Evolutionary conservation across 2,888 invertebrate species (phyloP).

Genomic region (Himalopsyche kuldschensis): DNA sequence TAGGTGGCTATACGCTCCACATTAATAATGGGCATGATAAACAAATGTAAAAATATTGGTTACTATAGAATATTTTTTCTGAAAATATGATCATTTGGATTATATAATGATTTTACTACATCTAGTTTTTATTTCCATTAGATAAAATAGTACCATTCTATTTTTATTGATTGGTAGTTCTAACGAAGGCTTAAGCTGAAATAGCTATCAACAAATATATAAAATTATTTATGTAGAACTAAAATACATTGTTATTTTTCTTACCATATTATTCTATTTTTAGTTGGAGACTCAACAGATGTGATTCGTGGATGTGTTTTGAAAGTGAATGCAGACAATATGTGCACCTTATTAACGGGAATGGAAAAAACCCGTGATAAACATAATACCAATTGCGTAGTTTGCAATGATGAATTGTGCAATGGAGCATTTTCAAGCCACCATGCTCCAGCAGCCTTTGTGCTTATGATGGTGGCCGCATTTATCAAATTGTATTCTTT

Average conservation of each 20-base stretch:
- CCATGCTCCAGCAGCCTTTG: not conserved
- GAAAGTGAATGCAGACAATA: constrained; percentile 50
- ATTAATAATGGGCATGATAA: too few species aligned
- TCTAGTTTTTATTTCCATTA: too few species aligned
- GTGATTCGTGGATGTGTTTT: constrained; percentile 53
- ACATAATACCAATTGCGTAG: constrained; percentile 54
- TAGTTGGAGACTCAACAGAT: constrained; percentile 53
- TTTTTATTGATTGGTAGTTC: too few species aligned
- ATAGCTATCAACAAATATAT: too few species aligned
- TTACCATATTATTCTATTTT: not conserved
- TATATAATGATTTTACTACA: too few species aligned
- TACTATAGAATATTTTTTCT: too few species aligned
- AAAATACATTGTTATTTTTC: too few species aligned
- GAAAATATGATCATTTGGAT: too few species aligned
- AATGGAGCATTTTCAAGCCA: constrained; percentile 44
- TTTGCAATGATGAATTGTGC: constrained; percentile 53
- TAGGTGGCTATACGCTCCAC: not conserved
- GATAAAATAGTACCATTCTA: too few species aligned
- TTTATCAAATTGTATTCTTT: not conserved
- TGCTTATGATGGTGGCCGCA: not conserved
- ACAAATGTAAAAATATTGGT: too few species aligned
- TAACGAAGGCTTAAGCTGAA: too few species aligned
- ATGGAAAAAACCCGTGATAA: constrained; percentile 55
- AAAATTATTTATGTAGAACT: too few species aligned
- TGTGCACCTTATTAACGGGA: constrained; percentile 51